Evolutionary conservation across 2,888 invertebrate species (phyloP), one percentile per base, ranked within the genome.

Genomic region (Pseudococcus longispinus): DNA sequence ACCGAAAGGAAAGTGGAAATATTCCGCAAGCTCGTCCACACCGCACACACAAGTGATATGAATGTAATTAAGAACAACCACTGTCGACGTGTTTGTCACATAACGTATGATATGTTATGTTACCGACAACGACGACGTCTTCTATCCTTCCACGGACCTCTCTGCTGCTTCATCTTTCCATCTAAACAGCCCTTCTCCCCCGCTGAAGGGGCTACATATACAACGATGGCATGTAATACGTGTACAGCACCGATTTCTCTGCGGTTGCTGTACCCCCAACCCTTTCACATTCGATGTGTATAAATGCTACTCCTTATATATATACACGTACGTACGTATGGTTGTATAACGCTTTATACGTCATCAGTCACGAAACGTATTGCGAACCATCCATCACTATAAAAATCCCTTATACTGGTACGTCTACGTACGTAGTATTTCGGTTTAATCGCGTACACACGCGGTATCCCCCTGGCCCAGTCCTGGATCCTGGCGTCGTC

Each of bases 91-190:
- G 55, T 84, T 84, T 84, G 32, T 55, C 84, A 84, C 55, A 84
- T 55, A 84, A 84, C 84, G 77, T 80, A 80, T 80, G 77, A 80
- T 80, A 80, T 80, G 77, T 80, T 80, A 80, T 80, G 77, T 80
- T 80, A 42, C 77, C 77, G 11, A 32, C 77, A 23, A 20, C 26
- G 37, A n/a, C 37, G 37, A 37, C 37, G 37, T 6, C 37, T 37
- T 6, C 37, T 13, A 46, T 13, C 9, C 44, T 9, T 13, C 13
- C 3, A 46, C 44, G 44, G 3, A 13, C 44, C 44, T 46, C 15
- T 46, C 44, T 46, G 4, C 44, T 11, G 44, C 44, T 46, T 15
- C 37, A 37, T 4, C 37, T 37, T 37, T 8, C 37, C n/a, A n/a
- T 37, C 37, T 6, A 6, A 37, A 6, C 37, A 37, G 4, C 37